Conservation (phyloP, 2,888 invertebrate species). For the Callyntrura sp. region DNA sequence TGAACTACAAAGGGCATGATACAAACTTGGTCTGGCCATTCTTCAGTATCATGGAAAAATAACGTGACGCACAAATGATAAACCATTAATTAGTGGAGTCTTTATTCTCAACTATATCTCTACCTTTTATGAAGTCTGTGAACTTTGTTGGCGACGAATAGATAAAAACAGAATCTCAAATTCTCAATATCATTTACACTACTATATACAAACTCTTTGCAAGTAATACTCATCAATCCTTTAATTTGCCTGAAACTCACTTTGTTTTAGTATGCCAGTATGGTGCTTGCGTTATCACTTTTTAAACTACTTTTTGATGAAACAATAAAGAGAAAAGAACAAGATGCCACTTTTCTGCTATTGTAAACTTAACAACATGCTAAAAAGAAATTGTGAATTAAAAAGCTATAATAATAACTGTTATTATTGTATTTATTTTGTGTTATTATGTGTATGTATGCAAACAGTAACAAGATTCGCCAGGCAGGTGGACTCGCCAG, state of each 20-base stretch:
- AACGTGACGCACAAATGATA: too few species aligned
- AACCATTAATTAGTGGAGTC: too few species aligned
- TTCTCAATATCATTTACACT: not conserved
- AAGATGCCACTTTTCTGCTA: not conserved
- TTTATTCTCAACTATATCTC: not conserved
- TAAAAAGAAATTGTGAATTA: not conserved
- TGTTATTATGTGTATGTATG: slow-evolving; percentile 58
- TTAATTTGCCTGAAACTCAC: not conserved
- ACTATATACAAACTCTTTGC: not conserved
- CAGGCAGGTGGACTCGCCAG: slow-evolving; percentile 67
- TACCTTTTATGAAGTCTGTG: not conserved
- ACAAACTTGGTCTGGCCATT: too few species aligned
- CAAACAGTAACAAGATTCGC: slow-evolving; percentile 79
- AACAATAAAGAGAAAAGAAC: not conserved
- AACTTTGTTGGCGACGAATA: not conserved
- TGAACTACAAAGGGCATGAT: too few species aligned
- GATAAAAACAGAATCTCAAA: not conserved
- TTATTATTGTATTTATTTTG: slow-evolving; percentile 21
- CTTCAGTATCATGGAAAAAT: too few species aligned
- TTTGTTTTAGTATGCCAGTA: slow-evolving; percentile 8
- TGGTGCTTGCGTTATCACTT: slow-evolving; percentile 59
- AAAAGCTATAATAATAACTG: not conserved
- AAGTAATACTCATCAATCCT: not conserved
- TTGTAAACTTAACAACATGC: not conserved
- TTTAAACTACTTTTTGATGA: slow-evolving; percentile 3